Evolutionary conservation across 2,113 vertebrate species (phyloP).

Genomic region (Phycodurus eques): DNA sequence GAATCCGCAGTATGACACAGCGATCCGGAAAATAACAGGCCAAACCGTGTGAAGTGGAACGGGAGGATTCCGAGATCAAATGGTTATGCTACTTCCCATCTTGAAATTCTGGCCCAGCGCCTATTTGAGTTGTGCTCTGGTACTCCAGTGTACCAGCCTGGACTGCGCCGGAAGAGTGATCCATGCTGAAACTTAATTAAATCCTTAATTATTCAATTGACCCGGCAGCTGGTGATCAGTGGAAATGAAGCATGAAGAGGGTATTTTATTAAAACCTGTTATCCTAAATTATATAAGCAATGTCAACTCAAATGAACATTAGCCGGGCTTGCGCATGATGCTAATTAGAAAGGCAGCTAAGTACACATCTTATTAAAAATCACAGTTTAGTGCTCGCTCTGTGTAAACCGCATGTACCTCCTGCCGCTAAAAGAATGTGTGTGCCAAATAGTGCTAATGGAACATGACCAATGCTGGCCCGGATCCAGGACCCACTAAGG

Average conservation of each 20-base stretch:
- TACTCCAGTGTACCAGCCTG: constrained; percentile 30
- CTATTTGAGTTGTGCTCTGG: constrained; percentile 51
- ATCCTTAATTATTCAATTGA: constrained; percentile 68
- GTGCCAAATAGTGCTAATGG: constrained; percentile 35
- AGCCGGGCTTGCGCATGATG: constrained; percentile 38
- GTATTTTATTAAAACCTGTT: constrained; percentile 57
- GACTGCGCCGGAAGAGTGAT: constrained; percentile 47
- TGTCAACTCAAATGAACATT: constrained; percentile 56
- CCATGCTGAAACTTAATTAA: constrained; percentile 60
- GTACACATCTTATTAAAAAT: constrained; percentile 57
- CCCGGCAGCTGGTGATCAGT: constrained; percentile 63
- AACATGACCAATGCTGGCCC: constrained; percentile 44
- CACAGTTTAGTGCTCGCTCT: constrained; percentile 27
- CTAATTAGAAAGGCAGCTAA: constrained; percentile 59
- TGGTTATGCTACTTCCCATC: constrained; percentile 61
- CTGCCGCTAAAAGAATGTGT: constrained; percentile 51
- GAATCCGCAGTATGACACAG: constrained; percentile 57
- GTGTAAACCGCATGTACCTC: constrained; percentile 28
- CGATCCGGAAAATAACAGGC: constrained; percentile 53
- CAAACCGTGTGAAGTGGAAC: constrained; percentile 51
- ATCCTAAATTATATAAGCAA: constrained; percentile 64
- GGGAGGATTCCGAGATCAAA: constrained; percentile 64
- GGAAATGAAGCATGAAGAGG: constrained; percentile 57
- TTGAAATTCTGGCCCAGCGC: constrained; percentile 43
- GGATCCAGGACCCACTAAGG: constrained; percentile 28